Evolutionary conservation across 2,888 invertebrate genomes (phyloP).

Genomic region (Sminthurinus aureus): DNA sequence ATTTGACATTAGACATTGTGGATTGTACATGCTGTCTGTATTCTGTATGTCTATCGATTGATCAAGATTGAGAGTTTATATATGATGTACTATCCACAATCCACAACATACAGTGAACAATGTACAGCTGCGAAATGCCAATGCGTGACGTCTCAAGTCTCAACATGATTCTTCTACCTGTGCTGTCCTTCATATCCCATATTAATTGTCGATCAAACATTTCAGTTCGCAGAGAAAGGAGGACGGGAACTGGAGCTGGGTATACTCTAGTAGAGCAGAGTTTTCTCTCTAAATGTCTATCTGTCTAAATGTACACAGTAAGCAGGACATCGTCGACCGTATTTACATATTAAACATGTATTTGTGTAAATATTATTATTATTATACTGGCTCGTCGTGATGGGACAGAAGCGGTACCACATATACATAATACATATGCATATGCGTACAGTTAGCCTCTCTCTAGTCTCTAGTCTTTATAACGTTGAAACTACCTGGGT

Average conservation of each 20-base stretch:
- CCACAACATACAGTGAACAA: no score
- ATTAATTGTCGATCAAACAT: slow-evolving; percentile 41
- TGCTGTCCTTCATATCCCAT: slow-evolving; percentile 39
- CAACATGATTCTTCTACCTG: slow-evolving; percentile 33
- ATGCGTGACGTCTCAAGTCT: slow-evolving; percentile 32
- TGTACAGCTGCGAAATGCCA: not conserved
- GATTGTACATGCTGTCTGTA: no score
- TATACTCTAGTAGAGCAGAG: not conserved
- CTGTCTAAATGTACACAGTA: not conserved
- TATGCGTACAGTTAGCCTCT: not conserved
- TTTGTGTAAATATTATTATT: not conserved
- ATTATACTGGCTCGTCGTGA: not conserved
- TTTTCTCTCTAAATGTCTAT: not conserved
- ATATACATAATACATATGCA: not conserved
- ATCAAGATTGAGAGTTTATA: not conserved
- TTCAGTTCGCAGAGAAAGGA: not conserved
- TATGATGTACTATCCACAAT: no score
- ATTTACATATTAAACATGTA: not conserved
- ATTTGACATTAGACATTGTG: not conserved
- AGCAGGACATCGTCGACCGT: not conserved
- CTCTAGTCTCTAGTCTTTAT: not conserved
- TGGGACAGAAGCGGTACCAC: slow-evolving; percentile 13
- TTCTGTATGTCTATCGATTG: not conserved
- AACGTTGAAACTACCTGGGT: not conserved
- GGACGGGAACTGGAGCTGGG: not conserved